Evolutionary conservation across 2,113 vertebrate species (phyloP).

Genomic region (Eleginops maclovinus): DNA sequence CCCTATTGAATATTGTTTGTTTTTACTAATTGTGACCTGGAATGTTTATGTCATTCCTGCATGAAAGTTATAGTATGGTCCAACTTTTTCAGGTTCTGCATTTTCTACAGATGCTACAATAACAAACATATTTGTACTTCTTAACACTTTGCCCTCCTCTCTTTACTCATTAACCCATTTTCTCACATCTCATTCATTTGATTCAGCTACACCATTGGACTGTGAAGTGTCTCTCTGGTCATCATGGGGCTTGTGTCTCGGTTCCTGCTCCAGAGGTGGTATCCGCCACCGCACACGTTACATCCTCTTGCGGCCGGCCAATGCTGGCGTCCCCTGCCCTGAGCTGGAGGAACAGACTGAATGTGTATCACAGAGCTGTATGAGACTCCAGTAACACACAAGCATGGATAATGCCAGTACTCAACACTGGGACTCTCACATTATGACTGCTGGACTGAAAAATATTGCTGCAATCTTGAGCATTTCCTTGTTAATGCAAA

Average conservation of each 20-base stretch:
- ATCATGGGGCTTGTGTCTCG: slow-evolving; percentile 85
- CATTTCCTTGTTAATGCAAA: slow-evolving; percentile 15
- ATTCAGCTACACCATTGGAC: slow-evolving; percentile 84
- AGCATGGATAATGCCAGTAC: slow-evolving; percentile 53
- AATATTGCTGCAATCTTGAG: slow-evolving; percentile 44
- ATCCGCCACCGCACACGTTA: slow-evolving; percentile 84
- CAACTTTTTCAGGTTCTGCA: not conserved
- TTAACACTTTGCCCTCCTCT: not conserved
- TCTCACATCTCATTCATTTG: not conserved
- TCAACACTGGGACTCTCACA: slow-evolving; percentile 64
- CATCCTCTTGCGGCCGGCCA: slow-evolving; percentile 85
- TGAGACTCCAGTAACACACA: slow-evolving; percentile 71
- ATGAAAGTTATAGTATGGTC: not conserved
- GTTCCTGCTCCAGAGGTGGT: slow-evolving; percentile 80
- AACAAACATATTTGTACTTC: not conserved
- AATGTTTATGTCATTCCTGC: too few species aligned
- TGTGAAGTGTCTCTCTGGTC: slow-evolving; percentile 87
- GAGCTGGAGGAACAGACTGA: slow-evolving; percentile 85
- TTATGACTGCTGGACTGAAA: slow-evolving; percentile 60
- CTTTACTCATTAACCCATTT: not conserved
- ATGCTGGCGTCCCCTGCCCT: slow-evolving; percentile 83
- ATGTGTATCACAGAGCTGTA: slow-evolving; percentile 81
- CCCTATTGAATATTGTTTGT: too few species aligned
- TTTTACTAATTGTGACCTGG: too few species aligned
- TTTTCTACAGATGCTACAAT: not conserved